These are phyloP conservation scores for Pachliopta kotzebuea DNA, from an alignment of 2,888 invertebrate genomes.

Conservation along the genomic window DNA sequence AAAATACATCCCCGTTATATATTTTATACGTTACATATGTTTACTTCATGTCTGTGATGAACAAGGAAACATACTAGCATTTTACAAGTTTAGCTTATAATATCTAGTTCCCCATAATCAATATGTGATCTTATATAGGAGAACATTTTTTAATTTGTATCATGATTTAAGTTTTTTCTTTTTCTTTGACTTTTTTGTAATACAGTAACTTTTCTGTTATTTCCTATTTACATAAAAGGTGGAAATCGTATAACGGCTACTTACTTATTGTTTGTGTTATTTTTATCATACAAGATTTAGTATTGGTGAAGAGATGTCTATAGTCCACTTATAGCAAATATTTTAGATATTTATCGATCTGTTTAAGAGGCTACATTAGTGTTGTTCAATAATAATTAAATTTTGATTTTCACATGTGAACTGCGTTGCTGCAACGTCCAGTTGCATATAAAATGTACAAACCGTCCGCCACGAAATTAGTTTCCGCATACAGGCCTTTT, in stretches of 20 bases:
- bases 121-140: background rate
- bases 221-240: background rate
- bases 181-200: background rate
- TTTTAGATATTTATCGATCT: background rate
- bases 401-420: background rate
- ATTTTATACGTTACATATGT: background rate
- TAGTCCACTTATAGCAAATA: no score
- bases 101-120: background rate
- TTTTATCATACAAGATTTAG: no score
- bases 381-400: background rate
- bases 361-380: background rate
- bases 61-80: background rate
- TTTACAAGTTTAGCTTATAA: background rate
- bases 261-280: no score
- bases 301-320: no score
- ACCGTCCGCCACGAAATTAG: background rate
- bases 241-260: no score
- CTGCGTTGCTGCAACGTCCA: background rate
- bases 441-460: background rate
- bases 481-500: background rate
- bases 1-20: background rate
- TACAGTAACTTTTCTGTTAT: background rate
- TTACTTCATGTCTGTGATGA: background rate
- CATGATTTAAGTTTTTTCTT: background rate
- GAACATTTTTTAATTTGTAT: background rate